Percentiles rank a stretch among this genome's conserved stretches.
Conservation (phyloP, 2,888 invertebrate species). For the Metacarcinus magister region DNA sequence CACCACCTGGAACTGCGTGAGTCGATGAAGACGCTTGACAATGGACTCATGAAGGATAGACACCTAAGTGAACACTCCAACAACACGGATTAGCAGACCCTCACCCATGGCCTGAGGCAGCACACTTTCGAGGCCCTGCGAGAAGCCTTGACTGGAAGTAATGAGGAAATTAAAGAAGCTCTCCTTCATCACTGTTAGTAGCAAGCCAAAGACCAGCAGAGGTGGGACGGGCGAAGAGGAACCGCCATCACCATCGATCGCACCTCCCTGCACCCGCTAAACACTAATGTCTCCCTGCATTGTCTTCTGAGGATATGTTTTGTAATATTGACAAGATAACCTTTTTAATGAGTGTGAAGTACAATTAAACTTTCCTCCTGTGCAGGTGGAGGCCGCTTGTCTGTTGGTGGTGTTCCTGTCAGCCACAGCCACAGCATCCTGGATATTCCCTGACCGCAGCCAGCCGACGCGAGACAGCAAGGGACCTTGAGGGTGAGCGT, state of each 20-base stretch:
- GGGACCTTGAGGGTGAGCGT: background rate
- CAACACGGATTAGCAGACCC: background rate
- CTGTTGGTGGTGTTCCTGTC: background rate
- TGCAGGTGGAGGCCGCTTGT: background rate
- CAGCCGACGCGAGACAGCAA: background rate
- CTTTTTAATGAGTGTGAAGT: background rate
- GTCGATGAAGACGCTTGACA: background rate
- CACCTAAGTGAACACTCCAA: background rate
- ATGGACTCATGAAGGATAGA: background rate
- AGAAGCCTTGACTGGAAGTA: background rate
- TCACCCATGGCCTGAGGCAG: background rate
- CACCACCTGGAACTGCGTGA: background rate
- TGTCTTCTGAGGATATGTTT: too few species aligned
- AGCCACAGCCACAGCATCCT: background rate
- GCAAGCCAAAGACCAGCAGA: background rate
- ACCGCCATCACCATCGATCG: background rate
- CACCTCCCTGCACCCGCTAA: background rate
- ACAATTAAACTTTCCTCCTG: background rate
- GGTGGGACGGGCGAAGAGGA: background rate
- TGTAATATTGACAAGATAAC: background rate
- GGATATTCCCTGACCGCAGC: constrained; percentile 6
- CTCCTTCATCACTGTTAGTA: background rate
- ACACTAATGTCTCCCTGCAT: too few species aligned
- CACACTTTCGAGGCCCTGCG: background rate
- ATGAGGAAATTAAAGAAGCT: background rate